These are phyloP conservation scores for Dascillus cervinus DNA, from an alignment of 2,888 invertebrate species.

Conservation along the genomic window DNA sequence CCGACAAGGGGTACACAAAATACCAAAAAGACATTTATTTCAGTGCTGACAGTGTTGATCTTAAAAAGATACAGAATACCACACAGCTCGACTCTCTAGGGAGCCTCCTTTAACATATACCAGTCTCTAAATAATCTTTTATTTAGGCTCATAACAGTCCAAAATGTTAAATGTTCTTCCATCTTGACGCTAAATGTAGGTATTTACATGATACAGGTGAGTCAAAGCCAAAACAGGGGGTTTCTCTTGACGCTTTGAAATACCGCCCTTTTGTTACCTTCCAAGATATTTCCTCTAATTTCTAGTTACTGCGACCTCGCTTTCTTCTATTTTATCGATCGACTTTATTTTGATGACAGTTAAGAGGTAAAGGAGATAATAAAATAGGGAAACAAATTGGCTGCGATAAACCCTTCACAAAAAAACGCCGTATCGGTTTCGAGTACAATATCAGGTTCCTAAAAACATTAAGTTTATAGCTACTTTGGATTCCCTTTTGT, in stretches of 20 bases:
- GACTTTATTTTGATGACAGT: no score
- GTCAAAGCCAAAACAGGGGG: slow-evolving; percentile 37
- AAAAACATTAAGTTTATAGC: no score
- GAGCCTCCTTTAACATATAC: slow-evolving; percentile 25
- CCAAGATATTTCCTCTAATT: slow-evolving; percentile 30
- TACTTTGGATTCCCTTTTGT: no score
- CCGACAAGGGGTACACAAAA: slow-evolving; percentile 30
- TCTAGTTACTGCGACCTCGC: slow-evolving; percentile 26
- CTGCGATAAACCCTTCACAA: no score
- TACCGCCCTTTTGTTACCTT: slow-evolving; percentile 30
- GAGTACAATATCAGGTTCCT: no score
- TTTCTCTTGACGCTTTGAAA: slow-evolving; percentile 23
- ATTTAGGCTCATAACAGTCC: slow-evolving; percentile 21
- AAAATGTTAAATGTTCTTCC: slow-evolving; percentile 27
- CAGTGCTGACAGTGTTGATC: slow-evolving; percentile 41
- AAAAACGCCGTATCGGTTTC: no score
- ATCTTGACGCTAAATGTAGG: slow-evolving; percentile 40
- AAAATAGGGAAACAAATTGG: no score
- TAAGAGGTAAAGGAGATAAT: no score
- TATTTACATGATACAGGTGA: slow-evolving; percentile 42
- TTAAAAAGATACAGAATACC: slow-evolving; percentile 36
- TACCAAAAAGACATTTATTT: slow-evolving; percentile 40
- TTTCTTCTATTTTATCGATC: no score
- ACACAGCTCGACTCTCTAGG: slow-evolving; percentile 38
- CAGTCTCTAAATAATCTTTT: slow-evolving; percentile 16